Percentiles rank a stretch among this genome's conserved stretches.
phyloP scores from a whole-genome alignment of 2,888 invertebrate species.

The Ophraella communa region DNA sequence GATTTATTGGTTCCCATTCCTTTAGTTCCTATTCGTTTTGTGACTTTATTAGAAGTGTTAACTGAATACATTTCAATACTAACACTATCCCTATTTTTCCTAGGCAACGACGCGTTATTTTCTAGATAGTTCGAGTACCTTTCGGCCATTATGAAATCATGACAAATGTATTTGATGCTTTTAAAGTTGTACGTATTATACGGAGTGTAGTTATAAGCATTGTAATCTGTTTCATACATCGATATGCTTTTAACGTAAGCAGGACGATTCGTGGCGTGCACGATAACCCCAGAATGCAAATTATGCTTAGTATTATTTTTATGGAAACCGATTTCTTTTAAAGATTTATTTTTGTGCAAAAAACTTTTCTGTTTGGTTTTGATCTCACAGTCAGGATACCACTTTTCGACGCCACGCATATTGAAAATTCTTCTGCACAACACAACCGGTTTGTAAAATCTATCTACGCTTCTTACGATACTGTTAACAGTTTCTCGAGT shows the following conservation, averaged over 20 bases:
- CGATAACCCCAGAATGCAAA: neutral
- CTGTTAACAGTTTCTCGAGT: constrained; percentile 51
- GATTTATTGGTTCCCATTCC: constrained; percentile 38
- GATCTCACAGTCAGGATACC: constrained; percentile 47
- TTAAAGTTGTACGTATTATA: constrained; percentile 28
- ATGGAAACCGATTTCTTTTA: neutral
- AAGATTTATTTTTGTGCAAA: constrained; percentile 37
- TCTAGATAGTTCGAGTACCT: constrained; percentile 42
- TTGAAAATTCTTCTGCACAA: constrained; percentile 55
- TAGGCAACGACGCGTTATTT: constrained; percentile 23
- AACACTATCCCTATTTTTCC: constrained; percentile 16
- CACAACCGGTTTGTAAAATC: constrained; percentile 57
- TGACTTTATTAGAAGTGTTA: constrained; percentile 26
- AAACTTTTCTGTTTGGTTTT: constrained; percentile 44
- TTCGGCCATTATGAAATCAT: constrained; percentile 52
- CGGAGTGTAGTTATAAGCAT: constrained; percentile 17
- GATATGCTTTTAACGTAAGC: constrained; percentile 29
- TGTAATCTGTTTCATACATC: constrained; percentile 32
- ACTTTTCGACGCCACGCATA: constrained; percentile 56
- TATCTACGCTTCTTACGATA: constrained; percentile 57
- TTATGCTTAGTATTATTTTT: neutral
- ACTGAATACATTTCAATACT: constrained; percentile 17
- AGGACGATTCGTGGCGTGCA: neutral
- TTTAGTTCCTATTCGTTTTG: constrained; percentile 11
- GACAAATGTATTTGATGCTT: constrained; percentile 40